Evolutionary conservation across 2,113 vertebrate genomes (phyloP), one percentile per base, ranked within the genome.

Genomic region (Mesoclemmys tuberculata): DNA sequence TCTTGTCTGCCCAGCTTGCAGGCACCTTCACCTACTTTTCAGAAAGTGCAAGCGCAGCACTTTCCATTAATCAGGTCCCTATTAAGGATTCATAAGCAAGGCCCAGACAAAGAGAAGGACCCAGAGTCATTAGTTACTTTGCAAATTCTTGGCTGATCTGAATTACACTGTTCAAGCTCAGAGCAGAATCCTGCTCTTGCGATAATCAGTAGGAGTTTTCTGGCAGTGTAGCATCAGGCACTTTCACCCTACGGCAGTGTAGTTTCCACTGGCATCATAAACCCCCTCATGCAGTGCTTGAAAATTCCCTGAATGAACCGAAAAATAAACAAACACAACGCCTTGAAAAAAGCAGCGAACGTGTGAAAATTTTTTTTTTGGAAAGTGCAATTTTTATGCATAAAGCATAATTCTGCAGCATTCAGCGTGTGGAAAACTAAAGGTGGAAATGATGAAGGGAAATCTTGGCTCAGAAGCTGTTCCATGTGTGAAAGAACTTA

Each of bases 401-500:
- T 79, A 87, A 91, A 85, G 31, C 52, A n/a, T 84, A 79, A 56
- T 89, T 85, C 88, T 78, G 87, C 88, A 85, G 41, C 1, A 1
- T 35, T 84, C 51, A 2, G 71, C 31, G 78, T 88, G 78, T 90
- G 87, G 92, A 89, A 81, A 91, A 52, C 90, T 82, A 58, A 83
- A 64, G 35, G 85, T 90, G 85, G 85, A 93, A 94, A 95, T 52
- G 91, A 85, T 85, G 96, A 89, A 91, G 85, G 90, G 81, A 93
- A 86, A 83, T 77, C 71, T 92, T 94, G 96, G 94, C 95, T 85
- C 82, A 8, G 64, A 82, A 38, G 80, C 83, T 38, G 46, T 90
- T 93, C 90, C 96, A 92, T 93, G 93, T 96, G 95, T 85, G 87
- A 95, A 96, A 96, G 84, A 87, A 89, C 88, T 95, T 97, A 85